phyloP scores from a whole-genome alignment of 2,888 invertebrate species.

The Syritta pipiens region DNA sequence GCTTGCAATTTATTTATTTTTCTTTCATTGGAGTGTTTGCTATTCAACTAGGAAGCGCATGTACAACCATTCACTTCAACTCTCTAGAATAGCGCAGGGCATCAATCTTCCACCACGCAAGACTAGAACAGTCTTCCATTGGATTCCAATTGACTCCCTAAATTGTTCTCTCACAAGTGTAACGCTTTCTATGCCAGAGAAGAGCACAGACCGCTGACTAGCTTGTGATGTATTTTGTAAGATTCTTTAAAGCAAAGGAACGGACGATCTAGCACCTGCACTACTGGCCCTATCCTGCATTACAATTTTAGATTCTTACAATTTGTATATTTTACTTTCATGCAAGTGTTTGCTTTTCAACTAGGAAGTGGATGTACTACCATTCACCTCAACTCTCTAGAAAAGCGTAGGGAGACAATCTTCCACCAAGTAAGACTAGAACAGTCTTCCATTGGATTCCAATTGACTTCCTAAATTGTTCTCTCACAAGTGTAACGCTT shows the following conservation, averaged over 20 bases:
- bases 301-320: too few relatives aligned
- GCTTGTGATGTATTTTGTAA: slow-evolving; percentile 71
- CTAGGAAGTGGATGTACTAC: slow-evolving; percentile 44
- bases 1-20: too few relatives aligned
- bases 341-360: slow-evolving; percentile 13
- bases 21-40: neutral
- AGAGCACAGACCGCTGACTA: slow-evolving; percentile 76
- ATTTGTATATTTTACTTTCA: too few relatives aligned
- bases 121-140: slow-evolving; percentile 74
- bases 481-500: slow-evolving; percentile 77
- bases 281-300: too few relatives aligned
- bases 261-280: too few relatives aligned
- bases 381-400: slow-evolving; percentile 17
- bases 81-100: slow-evolving; percentile 31
- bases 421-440: slow-evolving; percentile 72
- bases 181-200: slow-evolving; percentile 74
- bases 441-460: slow-evolving; percentile 71
- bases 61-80: neutral
- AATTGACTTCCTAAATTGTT: slow-evolving; percentile 70
- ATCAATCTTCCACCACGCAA: slow-evolving; percentile 49
- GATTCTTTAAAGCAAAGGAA: too few relatives aligned
- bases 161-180: slow-evolving; percentile 75
- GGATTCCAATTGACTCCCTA: slow-evolving; percentile 52
- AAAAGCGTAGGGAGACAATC: slow-evolving; percentile 26
- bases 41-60: slow-evolving; percentile 1